Evolutionary conservation across 1,140 invertebrate genomes (phyloP).

Genomic region (Daktulosphaira vitifoliae): DNA sequence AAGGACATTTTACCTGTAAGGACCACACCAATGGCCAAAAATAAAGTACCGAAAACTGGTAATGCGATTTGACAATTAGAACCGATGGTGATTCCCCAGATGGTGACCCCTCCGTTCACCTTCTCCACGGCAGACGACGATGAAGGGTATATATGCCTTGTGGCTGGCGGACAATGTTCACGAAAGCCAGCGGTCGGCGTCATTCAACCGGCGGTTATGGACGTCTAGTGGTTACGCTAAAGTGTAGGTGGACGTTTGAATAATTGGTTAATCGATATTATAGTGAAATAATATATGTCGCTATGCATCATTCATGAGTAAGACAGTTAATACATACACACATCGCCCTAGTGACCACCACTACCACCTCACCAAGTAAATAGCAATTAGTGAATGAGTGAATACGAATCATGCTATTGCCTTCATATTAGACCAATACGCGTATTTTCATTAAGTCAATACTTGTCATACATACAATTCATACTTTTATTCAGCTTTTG

Average conservation of each 20-base stretch:
- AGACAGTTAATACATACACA: background rate
- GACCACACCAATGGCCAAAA: constrained; percentile 61
- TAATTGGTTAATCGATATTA: background rate
- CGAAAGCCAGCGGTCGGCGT: background rate
- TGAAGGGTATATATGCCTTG: background rate
- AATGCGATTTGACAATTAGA: constrained; percentile 65
- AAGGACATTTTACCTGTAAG: constrained; percentile 62
- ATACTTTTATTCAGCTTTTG: too few relatives aligned
- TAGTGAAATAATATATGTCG: background rate
- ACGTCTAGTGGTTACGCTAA: background rate
- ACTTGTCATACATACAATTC: too few relatives aligned
- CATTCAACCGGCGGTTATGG: background rate
- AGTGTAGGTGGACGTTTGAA: background rate
- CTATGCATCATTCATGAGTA: background rate
- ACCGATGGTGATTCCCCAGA: constrained; percentile 62
- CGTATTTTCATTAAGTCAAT: too few relatives aligned
- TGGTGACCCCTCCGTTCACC: constrained; percentile 62
- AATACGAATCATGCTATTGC: too few relatives aligned
- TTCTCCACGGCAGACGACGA: constrained; percentile 50
- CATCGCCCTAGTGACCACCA: constrained; percentile 25
- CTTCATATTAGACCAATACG: too few relatives aligned
- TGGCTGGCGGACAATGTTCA: constrained; percentile 6
- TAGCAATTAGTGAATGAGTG: too few relatives aligned
- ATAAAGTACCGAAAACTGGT: constrained; percentile 63
- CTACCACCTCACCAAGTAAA: background rate